Evolutionary conservation across 2,888 invertebrate species (phyloP).

Genomic region (Thysanoteuthis rhombus): DNA sequence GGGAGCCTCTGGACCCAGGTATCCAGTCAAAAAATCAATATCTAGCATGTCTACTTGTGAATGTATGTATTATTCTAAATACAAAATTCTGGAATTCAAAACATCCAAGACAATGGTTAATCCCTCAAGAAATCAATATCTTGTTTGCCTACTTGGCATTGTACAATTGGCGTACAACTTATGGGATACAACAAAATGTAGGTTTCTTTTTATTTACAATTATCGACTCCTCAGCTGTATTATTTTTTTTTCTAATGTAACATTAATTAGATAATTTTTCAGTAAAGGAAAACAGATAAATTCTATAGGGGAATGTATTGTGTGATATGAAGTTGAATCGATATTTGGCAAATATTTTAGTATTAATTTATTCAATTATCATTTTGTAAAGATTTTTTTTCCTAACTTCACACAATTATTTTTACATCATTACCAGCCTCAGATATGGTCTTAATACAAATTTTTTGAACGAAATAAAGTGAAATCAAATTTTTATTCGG

Average conservation of each 20-base stretch:
- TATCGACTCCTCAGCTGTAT: not conserved
- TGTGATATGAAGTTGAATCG: not conserved
- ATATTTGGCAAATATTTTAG: not conserved
- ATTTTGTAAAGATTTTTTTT: not conserved
- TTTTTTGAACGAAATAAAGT: not conserved
- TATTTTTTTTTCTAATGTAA: not conserved
- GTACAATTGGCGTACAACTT: not conserved
- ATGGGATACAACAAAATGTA: not conserved
- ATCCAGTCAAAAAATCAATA: not conserved
- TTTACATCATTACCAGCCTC: not conserved
- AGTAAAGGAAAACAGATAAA: not conserved
- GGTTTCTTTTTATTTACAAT: not conserved
- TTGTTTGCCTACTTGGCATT: not conserved
- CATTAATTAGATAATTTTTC: not conserved
- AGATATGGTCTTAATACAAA: not conserved
- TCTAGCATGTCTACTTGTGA: not conserved
- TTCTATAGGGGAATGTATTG: not conserved
- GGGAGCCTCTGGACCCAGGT: slow-evolving; percentile 12
- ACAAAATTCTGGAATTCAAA: slow-evolving; percentile 12
- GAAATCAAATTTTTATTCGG: not conserved
- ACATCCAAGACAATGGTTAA: slow-evolving; percentile 12
- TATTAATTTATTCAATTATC: not conserved
- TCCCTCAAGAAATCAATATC: slow-evolving; percentile 12
- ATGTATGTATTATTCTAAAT: slow-evolving; percentile 12
- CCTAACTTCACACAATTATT: not conserved